A percentile compares a stretch with the other conserved stretches of the same genome.
Evolutionary conservation across 2,113 vertebrate species (phyloP).

Genomic region (Cottus gobio): DNA sequence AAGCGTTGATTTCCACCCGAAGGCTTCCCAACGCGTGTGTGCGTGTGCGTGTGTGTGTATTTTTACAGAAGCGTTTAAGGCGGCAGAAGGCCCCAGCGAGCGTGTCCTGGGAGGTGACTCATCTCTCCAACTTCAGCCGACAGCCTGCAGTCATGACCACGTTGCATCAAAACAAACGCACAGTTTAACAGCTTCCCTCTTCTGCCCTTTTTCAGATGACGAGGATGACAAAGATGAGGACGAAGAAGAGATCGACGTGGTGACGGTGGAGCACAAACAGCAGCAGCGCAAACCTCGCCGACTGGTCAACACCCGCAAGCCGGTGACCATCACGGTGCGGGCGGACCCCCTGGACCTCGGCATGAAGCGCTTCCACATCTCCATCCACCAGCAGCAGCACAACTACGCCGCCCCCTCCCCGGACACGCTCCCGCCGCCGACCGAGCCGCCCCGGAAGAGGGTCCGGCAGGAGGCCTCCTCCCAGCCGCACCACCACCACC

Average conservation of each 20-base stretch:
- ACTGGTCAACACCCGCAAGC: conserved; percentile 86
- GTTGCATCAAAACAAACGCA: neutral
- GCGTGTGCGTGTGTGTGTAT: neutral
- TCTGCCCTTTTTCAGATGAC: conserved; percentile 68
- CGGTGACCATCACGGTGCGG: conserved; percentile 92
- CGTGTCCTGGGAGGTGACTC: neutral
- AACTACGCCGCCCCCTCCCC: conserved; percentile 96
- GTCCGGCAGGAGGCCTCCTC: conserved; percentile 63
- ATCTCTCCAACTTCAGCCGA: neutral
- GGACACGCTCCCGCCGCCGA: conserved; percentile 71
- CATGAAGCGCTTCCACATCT: conserved; percentile 96
- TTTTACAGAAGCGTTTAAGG: conserved; percentile 11
- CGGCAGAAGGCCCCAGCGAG: neutral
- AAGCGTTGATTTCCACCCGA: conserved; percentile 38
- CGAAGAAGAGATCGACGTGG: conserved; percentile 95
- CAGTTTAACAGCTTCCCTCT: neutral
- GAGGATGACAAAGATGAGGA: conserved; percentile 81
- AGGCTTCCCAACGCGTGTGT: conserved; percentile 25
- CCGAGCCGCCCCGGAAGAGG: conserved; percentile 77
- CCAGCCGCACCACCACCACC: conserved; percentile 63
- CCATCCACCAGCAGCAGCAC: conserved; percentile 97
- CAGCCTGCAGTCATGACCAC: neutral
- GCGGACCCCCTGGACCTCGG: conserved; percentile 90
- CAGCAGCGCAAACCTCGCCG: conserved; percentile 89
- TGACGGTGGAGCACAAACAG: conserved; percentile 93